Conservation (phyloP, 2,888 invertebrate genomes). For the Drosophila dives region DNA sequence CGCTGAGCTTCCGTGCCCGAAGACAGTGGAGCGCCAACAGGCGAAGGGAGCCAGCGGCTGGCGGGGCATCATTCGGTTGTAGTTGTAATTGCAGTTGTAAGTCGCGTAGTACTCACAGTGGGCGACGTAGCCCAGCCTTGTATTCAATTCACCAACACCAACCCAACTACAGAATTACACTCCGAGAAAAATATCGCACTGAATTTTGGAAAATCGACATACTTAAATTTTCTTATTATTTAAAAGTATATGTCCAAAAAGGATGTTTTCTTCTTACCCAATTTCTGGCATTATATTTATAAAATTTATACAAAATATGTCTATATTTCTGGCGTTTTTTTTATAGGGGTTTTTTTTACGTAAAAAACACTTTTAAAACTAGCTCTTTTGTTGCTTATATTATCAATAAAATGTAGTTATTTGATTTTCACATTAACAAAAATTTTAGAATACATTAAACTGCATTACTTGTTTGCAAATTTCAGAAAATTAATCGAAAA, state of each 20-base stretch:
- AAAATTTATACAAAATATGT: not conserved
- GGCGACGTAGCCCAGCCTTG: conserved; percentile 9
- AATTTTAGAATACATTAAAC: not conserved
- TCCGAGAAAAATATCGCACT: not conserved
- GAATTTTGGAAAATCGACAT: not conserved
- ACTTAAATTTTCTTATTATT: not conserved
- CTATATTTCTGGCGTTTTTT: not conserved
- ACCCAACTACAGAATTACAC: not conserved
- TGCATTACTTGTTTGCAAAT: not conserved
- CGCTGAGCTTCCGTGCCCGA: conserved; percentile 7
- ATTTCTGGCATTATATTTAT: not conserved
- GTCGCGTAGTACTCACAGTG: conserved; percentile 65
- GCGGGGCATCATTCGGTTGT: conserved; percentile 28
- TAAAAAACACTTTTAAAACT: not conserved
- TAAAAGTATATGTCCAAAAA: not conserved
- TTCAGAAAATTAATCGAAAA: no score
- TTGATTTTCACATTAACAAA: not conserved
- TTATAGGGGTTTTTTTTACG: not conserved
- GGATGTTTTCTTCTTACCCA: not conserved
- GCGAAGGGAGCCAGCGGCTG: conserved; percentile 30
- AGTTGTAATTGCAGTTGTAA: conserved; percentile 71
- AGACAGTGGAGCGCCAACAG: conserved; percentile 43
- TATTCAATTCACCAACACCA: conserved; percentile 22
- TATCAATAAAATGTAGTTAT: not conserved
- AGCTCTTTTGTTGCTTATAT: not conserved